A percentile compares a stretch with the other conserved stretches of the same genome.
Conservation (phyloP, 2,113 vertebrate species). For the Montifringilla adamsi region DNA sequence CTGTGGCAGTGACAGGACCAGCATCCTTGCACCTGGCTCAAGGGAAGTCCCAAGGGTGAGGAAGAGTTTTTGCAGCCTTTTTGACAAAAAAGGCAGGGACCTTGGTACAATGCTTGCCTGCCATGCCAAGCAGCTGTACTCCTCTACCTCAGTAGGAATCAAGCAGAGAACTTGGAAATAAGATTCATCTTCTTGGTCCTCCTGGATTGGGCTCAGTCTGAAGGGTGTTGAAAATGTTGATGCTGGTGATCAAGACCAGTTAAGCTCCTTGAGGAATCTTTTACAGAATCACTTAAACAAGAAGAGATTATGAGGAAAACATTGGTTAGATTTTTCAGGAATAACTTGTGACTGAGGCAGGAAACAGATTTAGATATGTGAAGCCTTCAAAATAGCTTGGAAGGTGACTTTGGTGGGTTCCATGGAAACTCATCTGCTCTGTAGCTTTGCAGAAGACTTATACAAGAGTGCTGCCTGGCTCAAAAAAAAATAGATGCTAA, state of each 20-base stretch:
- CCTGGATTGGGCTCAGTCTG: not conserved
- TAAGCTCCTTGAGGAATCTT: not conserved
- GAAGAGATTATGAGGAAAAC: not conserved
- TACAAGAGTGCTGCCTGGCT: not conserved
- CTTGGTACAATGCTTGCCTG: not conserved
- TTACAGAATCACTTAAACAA: not conserved
- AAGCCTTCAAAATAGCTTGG: not conserved
- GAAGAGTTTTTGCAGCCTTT: not conserved
- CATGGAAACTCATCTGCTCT: conserved; percentile 39
- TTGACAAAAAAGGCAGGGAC: not conserved
- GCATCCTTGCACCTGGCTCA: accelerated
- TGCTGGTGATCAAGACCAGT: not conserved
- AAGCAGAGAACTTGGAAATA: not conserved
- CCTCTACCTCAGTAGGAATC: not conserved
- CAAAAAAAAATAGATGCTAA: not conserved
- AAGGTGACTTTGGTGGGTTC: conserved; percentile 27
- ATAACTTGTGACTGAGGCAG: not conserved
- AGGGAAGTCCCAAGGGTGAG: not conserved
- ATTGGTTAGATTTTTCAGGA: not conserved
- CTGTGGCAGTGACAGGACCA: not conserved
- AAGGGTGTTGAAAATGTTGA: not conserved
- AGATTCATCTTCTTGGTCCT: not conserved
- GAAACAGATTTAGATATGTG: conserved; percentile 2
- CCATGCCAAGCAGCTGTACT: not conserved
- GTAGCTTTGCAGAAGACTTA: not conserved